These are phyloP conservation scores for Rhea pennata DNA, from an alignment of 2,113 vertebrate genomes.

Conservation along the genomic window DNA sequence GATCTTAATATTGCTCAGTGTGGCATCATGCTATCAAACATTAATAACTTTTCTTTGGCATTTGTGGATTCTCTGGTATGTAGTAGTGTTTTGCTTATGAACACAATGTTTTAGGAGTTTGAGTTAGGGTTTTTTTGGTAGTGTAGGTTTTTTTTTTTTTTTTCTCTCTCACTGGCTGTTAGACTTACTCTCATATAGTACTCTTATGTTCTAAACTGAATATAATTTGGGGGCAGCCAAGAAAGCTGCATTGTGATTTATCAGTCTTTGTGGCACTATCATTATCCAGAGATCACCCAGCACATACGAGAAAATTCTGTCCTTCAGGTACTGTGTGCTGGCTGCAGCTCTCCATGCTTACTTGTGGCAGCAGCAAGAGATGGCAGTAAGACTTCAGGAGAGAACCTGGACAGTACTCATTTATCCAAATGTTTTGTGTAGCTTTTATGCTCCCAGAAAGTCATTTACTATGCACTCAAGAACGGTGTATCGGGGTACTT, in stretches of 20 bases:
- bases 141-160: not conserved
- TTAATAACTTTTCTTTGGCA: not conserved
- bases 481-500: not conserved
- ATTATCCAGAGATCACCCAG: not conserved
- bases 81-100: not conserved
- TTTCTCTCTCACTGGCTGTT: not conserved
- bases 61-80: not conserved
- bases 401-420: not conserved
- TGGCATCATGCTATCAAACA: not conserved
- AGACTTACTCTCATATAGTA: not conserved
- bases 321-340: not conserved
- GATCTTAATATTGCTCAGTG: not conserved
- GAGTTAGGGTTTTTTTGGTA: not conserved
- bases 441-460: no score
- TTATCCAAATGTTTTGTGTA: not conserved
- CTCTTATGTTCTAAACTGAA: not conserved
- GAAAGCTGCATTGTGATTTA: not conserved
- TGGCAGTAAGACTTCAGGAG: not conserved
- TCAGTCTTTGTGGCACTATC: not conserved
- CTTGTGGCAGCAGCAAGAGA: not conserved
- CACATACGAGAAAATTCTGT: not conserved
- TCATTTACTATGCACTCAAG: not conserved
- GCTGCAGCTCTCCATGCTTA: not conserved
- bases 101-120: not conserved
- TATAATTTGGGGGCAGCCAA: not conserved